A percentile compares a stretch with the other conserved stretches of the same genome.
phyloP scores from a whole-genome alignment of 2,113 vertebrate genomes.

The Mystacornis crossleyi region DNA sequence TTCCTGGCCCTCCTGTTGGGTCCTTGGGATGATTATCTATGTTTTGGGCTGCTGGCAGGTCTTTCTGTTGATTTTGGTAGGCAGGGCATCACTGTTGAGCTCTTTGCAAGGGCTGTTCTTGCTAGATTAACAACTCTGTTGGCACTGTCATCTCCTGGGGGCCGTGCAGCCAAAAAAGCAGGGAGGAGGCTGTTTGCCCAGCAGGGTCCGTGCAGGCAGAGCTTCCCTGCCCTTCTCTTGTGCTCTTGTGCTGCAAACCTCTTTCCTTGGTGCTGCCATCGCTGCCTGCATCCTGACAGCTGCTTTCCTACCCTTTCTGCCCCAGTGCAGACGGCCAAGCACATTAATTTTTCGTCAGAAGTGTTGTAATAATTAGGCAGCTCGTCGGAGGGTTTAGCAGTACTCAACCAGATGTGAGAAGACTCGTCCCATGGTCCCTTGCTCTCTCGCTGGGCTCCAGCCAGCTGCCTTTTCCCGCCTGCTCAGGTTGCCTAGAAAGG shows the following conservation, averaged over 20 bases:
- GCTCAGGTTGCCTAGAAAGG: constrained; percentile 55
- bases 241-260: not conserved
- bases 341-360: constrained; percentile 89
- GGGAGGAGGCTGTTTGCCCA: not conserved
- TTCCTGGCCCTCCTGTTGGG: not conserved
- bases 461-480: constrained; percentile 72
- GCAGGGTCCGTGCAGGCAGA: not conserved
- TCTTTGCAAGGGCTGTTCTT: not conserved
- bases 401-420: constrained; percentile 97
- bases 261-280: not conserved
- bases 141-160: not conserved
- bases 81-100: not conserved
- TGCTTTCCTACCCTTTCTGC: constrained; percentile 44
- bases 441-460: constrained; percentile 59
- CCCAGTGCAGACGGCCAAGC: constrained; percentile 77
- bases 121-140: not conserved
- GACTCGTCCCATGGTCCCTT: constrained; percentile 77
- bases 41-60: not conserved
- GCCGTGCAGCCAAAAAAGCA: not conserved
- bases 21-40: not conserved
- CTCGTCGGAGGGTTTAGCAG: constrained; percentile 78
- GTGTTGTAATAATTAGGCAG: constrained; percentile 91
- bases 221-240: constrained; percentile 4
- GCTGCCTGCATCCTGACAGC: constrained; percentile 4
- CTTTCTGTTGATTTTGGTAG: not conserved